Conservation (phyloP, 2,797 vertebrate genomes). For the Masticophis lateralis region DNA sequence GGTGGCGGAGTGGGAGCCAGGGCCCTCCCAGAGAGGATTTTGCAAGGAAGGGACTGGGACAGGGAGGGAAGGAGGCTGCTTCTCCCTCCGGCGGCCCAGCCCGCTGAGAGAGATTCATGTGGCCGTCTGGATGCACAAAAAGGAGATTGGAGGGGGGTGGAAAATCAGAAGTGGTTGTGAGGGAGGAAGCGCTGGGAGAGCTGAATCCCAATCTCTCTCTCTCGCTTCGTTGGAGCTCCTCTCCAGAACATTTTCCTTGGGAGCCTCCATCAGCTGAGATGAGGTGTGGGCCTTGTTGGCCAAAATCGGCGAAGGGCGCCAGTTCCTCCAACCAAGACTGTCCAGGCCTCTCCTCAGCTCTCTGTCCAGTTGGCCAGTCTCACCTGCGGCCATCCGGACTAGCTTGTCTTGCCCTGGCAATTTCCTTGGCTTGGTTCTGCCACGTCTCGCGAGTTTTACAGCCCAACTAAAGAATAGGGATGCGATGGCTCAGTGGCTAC, state of each 20-base stretch:
- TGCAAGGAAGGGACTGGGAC: not conserved
- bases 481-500: no score
- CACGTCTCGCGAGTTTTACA: not conserved
- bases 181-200: not conserved
- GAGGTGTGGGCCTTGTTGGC: not conserved
- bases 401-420: not conserved
- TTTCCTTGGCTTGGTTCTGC: no score
- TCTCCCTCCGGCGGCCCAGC: not conserved
- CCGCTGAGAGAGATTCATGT: not conserved
- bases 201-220: not conserved
- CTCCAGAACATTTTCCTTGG: fast-evolving
- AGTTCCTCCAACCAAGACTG: not conserved
- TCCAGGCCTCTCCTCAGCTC: not conserved
- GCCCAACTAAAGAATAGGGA: not conserved
- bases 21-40: not conserved
- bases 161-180: fast-evolving
- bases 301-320: not conserved
- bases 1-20: not conserved
- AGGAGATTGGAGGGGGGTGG: not conserved
- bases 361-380: not conserved
- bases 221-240: not conserved
- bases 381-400: not conserved
- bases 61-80: no score
- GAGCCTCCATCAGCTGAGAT: not conserved
- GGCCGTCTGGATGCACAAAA: not conserved